Evolutionary conservation across 2,888 invertebrate species (phyloP).

Genomic region (Drosophila tanythrix): DNA sequence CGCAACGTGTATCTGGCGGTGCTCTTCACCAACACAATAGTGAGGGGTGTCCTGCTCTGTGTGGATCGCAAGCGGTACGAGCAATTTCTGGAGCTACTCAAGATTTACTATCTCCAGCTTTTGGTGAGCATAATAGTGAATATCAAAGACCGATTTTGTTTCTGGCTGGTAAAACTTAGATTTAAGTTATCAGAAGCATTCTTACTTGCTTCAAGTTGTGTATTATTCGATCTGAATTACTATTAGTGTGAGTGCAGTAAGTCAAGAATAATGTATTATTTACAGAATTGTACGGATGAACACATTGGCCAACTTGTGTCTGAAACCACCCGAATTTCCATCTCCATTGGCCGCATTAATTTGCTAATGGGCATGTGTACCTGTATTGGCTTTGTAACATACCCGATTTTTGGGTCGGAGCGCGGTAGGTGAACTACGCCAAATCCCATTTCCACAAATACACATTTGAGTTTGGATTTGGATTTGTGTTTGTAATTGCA

Average conservation of each 20-base stretch:
- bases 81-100: conserved; percentile 64
- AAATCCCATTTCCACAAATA: conserved; percentile 1
- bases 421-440: conserved; percentile 53
- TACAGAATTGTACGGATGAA: conserved; percentile 53
- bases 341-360: conserved; percentile 68
- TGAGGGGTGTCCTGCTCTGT: conserved; percentile 64
- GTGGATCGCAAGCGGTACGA: conserved; percentile 69
- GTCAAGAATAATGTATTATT: background rate
- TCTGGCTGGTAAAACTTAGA: no score
- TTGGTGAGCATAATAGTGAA: conserved; percentile 39
- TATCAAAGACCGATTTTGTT: no score
- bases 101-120: conserved; percentile 65
- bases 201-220: no score
- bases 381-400: conserved; percentile 71
- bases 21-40: conserved; percentile 72
- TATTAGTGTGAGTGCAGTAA: background rate
- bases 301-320: conserved; percentile 50
- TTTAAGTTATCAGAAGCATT: no score
- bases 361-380: conserved; percentile 72
- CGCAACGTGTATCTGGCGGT: conserved; percentile 78
- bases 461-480: background rate
- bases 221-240: no score
- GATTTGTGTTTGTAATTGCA: conserved; percentile 33
- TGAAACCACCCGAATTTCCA: conserved; percentile 59
- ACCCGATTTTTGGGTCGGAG: conserved; percentile 72